These are phyloP conservation scores for Manduca sexta DNA, from an alignment of 1,140 invertebrate genomes.

Conservation along the genomic window DNA sequence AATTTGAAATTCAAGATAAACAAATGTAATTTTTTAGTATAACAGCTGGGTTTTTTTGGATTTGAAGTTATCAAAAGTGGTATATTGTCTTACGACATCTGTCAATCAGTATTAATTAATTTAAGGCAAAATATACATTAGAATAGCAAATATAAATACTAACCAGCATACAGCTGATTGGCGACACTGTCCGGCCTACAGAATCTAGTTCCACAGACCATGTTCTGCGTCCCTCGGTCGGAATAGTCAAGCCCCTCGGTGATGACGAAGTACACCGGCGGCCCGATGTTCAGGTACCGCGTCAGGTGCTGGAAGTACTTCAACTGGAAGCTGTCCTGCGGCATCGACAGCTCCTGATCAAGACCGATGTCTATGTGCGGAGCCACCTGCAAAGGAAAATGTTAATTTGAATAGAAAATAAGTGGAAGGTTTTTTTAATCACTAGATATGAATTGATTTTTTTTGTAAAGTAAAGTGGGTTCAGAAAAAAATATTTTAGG, in stretches of 20 bases:
- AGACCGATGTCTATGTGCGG: constrained; percentile 94
- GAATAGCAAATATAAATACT: constrained; percentile 14
- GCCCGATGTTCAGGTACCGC: constrained; percentile 93
- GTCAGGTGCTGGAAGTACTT: constrained; percentile 93
- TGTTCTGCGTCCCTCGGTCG: constrained; percentile 82
- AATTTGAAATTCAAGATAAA: too few species aligned
- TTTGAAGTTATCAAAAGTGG: too few species aligned
- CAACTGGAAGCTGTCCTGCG: constrained; percentile 94
- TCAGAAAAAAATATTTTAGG: too few species aligned
- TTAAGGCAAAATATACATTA: too few species aligned
- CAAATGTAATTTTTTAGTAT: too few species aligned
- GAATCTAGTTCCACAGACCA: constrained; percentile 86
- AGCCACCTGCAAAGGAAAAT: constrained; percentile 73
- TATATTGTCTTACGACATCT: too few species aligned
- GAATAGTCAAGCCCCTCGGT: constrained; percentile 89
- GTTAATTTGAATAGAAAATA: background rate
- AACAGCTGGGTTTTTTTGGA: too few species aligned
- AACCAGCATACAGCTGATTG: constrained; percentile 86
- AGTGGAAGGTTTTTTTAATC: too few species aligned
- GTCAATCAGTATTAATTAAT: too few species aligned
- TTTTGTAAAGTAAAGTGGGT: too few species aligned
- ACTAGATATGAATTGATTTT: too few species aligned
- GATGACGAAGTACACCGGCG: constrained; percentile 97
- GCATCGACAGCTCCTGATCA: constrained; percentile 98
- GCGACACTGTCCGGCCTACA: constrained; percentile 88